Conservation (phyloP, 1,140 invertebrate species). For the Drosophila micromelanica region DNA sequence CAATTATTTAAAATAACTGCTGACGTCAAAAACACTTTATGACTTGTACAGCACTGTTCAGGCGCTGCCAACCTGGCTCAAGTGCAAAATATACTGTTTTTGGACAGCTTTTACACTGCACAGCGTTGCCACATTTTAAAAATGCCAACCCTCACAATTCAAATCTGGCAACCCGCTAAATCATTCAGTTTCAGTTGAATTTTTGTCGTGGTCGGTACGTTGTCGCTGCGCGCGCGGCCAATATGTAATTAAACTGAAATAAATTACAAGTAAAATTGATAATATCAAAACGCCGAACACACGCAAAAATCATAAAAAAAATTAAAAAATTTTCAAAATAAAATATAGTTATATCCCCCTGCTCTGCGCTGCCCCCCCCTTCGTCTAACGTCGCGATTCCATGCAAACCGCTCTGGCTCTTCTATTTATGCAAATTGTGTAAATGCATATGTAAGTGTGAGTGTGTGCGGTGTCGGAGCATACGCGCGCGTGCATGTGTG, state of each 20-base stretch:
- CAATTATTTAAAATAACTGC: background rate
- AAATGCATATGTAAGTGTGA: conserved; percentile 41
- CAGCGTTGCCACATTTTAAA: conserved; percentile 12
- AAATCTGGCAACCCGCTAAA: conserved; percentile 44
- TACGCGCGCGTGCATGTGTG: conserved; percentile 35
- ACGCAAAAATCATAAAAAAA: conserved; percentile 51
- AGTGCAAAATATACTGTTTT: background rate
- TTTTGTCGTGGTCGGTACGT: conserved; percentile 52
- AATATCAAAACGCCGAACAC: conserved; percentile 75
- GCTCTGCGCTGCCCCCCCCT: conserved; percentile 5
- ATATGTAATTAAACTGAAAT: conserved; percentile 49
- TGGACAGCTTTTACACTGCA: background rate
- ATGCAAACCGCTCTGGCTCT: conserved; percentile 38
- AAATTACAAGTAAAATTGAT: conserved; percentile 48
- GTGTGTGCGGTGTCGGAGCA: conserved; percentile 40
- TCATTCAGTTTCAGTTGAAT: conserved; percentile 54
- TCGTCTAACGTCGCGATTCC: conserved; percentile 27
- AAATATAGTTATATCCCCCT: conserved; percentile 51
- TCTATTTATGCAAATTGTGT: conserved; percentile 54
- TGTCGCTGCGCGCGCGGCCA: conserved; percentile 45
- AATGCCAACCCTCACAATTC: conserved; percentile 27
- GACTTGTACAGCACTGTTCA: background rate
- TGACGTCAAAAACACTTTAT: conserved; percentile 20
- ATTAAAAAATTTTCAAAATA: conserved; percentile 21
- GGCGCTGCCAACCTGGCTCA: conserved; percentile 14